Evolutionary conservation across 1,140 invertebrate species (phyloP).

Genomic region (Battus philenor): DNA sequence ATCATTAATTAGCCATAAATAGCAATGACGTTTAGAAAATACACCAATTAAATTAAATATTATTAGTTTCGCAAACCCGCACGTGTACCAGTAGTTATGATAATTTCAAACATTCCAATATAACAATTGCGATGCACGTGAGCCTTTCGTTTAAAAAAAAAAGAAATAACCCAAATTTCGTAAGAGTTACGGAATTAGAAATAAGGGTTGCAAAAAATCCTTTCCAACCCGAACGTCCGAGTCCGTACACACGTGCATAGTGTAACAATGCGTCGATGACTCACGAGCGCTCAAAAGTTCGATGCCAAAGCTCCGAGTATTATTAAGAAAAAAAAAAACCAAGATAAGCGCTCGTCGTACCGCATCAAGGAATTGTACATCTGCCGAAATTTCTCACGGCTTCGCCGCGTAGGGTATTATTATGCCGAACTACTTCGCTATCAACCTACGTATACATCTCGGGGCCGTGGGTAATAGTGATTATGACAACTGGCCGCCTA

Average conservation of each 20-base stretch:
- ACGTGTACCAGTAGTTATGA: constrained; percentile 13
- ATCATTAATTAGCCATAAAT: constrained; percentile 40
- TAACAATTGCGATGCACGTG: constrained; percentile 57
- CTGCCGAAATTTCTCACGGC: constrained; percentile 74
- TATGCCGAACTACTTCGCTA: constrained; percentile 51
- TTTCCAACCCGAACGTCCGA: constrained; percentile 69
- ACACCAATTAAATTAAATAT: constrained; percentile 14
- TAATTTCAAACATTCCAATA: constrained; percentile 22
- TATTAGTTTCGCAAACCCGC: constrained; percentile 3
- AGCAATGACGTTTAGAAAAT: not conserved
- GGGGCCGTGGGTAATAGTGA: constrained; percentile 32
- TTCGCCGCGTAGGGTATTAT: constrained; percentile 64
- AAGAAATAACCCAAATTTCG: constrained; percentile 69
- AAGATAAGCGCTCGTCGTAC: constrained; percentile 63
- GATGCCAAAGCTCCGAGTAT: constrained; percentile 48
- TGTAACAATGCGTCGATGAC: constrained; percentile 65
- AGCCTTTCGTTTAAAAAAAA: constrained; percentile 32
- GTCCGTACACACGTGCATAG: constrained; percentile 61
- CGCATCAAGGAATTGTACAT: constrained; percentile 72
- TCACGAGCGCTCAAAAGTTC: constrained; percentile 56
- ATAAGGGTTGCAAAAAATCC: constrained; percentile 70
- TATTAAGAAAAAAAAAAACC: constrained; percentile 63
- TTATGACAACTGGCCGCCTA: constrained; percentile 59
- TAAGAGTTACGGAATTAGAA: constrained; percentile 73
- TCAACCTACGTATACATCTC: constrained; percentile 24